A percentile compares a stretch with the other conserved stretches of the same genome.
phyloP scores from a whole-genome alignment of 35 echinoderm and acorn worm species.

The Ophioderma brevispina region DNA sequence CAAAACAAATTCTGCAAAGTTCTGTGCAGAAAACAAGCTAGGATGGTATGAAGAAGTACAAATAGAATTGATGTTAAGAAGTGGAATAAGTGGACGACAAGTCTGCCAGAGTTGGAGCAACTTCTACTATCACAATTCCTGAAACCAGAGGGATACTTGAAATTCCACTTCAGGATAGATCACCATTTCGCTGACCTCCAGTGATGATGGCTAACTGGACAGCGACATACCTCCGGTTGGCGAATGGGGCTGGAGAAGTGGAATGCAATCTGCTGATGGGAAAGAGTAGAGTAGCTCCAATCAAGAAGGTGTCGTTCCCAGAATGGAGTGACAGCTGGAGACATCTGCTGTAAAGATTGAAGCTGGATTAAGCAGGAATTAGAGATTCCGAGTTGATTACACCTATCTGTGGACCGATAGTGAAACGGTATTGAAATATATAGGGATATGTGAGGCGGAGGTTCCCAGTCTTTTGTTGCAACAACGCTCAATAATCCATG shows the following conservation, averaged over 20 bases:
- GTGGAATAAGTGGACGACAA: constrained; percentile 38
- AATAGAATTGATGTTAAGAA: background rate
- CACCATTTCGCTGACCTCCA: constrained; percentile 34
- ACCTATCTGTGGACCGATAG: constrained; percentile 20
- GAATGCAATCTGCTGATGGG: constrained; percentile 11
- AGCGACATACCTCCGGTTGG: constrained; percentile 42
- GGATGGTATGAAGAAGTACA: constrained; percentile 62
- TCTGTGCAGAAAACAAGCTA: background rate
- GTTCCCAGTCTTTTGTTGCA: background rate
- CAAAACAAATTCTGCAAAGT: no score
- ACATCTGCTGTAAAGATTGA: constrained; percentile 42
- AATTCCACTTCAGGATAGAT: background rate
- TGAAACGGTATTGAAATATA: constrained; percentile 15
- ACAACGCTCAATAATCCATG: no score
- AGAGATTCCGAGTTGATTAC: no score
- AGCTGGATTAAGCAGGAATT: background rate
- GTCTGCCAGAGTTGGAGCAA: constrained; percentile 19
- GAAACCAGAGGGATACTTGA: constrained; percentile 19
- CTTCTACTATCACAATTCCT: constrained; percentile 15
- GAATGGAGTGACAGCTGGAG: constrained; percentile 36
- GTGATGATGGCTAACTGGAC: constrained; percentile 2
- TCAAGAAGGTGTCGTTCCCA: constrained; percentile 57
- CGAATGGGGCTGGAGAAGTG: constrained; percentile 21
- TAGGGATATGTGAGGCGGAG: background rate
- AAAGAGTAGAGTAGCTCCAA: constrained; percentile 45